A percentile compares a stretch with the other conserved stretches of the same genome.
These are phyloP conservation scores for Enteromius radiatus DNA, from an alignment of 2,797 vertebrate genomes.

Conservation along the genomic window DNA sequence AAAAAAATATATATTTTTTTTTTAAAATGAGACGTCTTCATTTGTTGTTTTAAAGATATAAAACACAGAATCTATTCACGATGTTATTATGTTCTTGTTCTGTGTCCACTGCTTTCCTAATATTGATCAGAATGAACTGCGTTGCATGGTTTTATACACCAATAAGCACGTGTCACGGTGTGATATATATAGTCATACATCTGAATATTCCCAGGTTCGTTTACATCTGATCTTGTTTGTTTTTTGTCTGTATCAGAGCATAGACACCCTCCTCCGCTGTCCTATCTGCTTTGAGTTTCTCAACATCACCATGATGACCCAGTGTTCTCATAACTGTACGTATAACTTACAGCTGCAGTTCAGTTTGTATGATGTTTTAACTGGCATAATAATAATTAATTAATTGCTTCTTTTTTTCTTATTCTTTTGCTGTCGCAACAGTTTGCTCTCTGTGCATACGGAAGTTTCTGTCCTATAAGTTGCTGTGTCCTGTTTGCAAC, in stretches of 20 bases:
- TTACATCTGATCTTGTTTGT: background rate
- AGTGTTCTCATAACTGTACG: conserved; percentile 95
- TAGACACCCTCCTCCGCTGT: conserved; percentile 87
- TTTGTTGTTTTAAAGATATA: background rate
- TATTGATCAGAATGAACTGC: background rate
- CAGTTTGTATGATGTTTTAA: background rate
- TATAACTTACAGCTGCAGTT: conserved; percentile 56
- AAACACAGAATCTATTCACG: background rate
- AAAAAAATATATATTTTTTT: no score
- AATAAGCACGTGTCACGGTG: background rate
- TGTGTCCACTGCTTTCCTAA: background rate
- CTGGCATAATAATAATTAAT: no score
- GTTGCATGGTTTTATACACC: background rate
- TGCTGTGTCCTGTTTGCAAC: conserved; percentile 90
- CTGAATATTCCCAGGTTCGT: background rate
- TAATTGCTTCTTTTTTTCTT: background rate
- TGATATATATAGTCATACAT: background rate
- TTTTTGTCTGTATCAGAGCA: conserved; percentile 72
- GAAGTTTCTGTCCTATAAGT: conserved; percentile 90
- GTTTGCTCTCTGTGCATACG: conserved; percentile 97
- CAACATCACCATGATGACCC: conserved; percentile 90
- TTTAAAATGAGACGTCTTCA: background rate
- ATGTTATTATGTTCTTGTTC: background rate
- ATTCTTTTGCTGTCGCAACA: conserved; percentile 66
- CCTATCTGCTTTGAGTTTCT: conserved; percentile 92